Evolutionary conservation across 2,888 invertebrate genomes (phyloP), one percentile per base, ranked within the genome.

Genomic region (Entomobrya proxima): DNA sequence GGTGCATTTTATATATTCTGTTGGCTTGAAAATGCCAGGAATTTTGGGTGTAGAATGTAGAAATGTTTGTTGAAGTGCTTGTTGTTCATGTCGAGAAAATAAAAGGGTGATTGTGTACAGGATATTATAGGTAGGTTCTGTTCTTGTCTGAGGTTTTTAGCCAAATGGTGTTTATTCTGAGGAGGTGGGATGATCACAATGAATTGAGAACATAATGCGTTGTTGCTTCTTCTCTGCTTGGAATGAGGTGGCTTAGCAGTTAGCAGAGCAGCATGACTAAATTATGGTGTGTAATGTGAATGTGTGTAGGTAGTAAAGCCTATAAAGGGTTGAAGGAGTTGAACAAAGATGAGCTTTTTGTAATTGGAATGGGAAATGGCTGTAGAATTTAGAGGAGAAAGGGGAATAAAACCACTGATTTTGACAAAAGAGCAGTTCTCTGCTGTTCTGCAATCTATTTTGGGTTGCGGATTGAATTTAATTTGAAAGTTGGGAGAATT

Each of bases 11-110:
- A n/a, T n/a, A n/a, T n/a, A n/a, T n/a, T n/a, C n/a, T n/a, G n/a
- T n/a, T n/a, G n/a, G n/a, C n/a, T n/a, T n/a, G 79, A 79, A 85
- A 85, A 85, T 74, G 79, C 72, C 78, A 85, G 74, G 74, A 85
- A 85, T 85, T 85, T n/a, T n/a, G 37, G 85, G 85, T 79, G 72
- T 69, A 4, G 32, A 84, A 77, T 69, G 72, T 77, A 67, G 44
- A 67, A 44, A 67, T 69, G 75, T 55, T 81, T 40, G 72, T 81
- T 74, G 58, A 72, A n/a, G n/a, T n/a, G n/a, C n/a, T n/a, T n/a
- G n/a, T n/a, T n/a, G n/a, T n/a, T n/a, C n/a, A n/a, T n/a, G n/a
- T n/a, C n/a, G n/a, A n/a, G n/a, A n/a, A n/a, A n/a, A n/a, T n/a
- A n/a, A 55, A 72, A 58, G 58, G 72, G 64, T 64, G 82, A 82